phyloP scores from a whole-genome alignment of 2,113 vertebrate genomes.

The Centropristis striata region DNA sequence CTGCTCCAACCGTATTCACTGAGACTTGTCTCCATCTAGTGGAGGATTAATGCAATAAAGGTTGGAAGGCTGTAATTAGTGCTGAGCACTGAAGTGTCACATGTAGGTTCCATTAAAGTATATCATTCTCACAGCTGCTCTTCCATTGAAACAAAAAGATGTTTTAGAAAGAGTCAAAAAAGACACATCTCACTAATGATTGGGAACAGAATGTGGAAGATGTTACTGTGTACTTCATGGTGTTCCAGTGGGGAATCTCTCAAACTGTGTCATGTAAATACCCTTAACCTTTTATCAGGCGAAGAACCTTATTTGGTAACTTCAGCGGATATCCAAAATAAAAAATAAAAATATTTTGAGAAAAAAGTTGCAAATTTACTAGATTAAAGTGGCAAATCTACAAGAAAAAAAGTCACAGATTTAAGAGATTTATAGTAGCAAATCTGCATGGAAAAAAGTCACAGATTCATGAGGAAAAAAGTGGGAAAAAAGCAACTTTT shows the following conservation, averaged over 20 bases:
- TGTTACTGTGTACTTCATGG: neutral
- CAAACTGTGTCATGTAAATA: neutral
- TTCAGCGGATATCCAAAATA: too few relatives aligned
- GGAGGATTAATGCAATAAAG: neutral
- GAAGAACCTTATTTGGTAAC: too few relatives aligned
- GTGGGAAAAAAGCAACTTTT: too few relatives aligned
- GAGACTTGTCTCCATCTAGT: constrained; percentile 63
- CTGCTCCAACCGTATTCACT: neutral
- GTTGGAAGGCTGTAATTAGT: neutral
- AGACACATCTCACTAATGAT: neutral
- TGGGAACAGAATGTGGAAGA: neutral
- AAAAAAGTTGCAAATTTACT: too few relatives aligned
- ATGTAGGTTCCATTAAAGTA: too few relatives aligned
- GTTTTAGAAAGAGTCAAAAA: neutral
- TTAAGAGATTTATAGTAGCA: too few relatives aligned
- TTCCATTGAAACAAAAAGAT: neutral
- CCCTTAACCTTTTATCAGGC: neutral
- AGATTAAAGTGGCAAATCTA: too few relatives aligned
- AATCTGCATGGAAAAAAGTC: too few relatives aligned
- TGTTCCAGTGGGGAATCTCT: neutral
- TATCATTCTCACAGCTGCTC: neutral
- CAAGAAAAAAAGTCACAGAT: too few relatives aligned
- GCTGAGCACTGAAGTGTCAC: too few relatives aligned
- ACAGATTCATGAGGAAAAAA: too few relatives aligned
- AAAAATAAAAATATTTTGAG: too few relatives aligned